Base-by-base conservation (phyloP, 2,797 vertebrate genomes). In the Holocentrus rufus region DNA sequence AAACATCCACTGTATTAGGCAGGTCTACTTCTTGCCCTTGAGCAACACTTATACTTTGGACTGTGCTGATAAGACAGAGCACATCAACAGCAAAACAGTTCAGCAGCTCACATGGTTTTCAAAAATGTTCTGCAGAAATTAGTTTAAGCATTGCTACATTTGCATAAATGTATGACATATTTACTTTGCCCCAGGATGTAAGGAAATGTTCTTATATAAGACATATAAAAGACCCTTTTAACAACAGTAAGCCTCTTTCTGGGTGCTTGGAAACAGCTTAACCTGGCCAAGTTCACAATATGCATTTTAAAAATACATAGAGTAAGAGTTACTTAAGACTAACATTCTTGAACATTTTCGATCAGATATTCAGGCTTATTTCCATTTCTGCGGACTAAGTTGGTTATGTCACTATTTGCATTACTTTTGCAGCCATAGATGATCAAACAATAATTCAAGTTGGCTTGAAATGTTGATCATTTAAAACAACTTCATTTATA, bases 41-140 rank as follows among this genome's bases (percentile, higher is more conserved):
- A 36, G 23, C 11, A 34, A 44, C 25, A 65, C 31, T 47, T 18
- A 64, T 6, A 81, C 84, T 88, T 88, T 88, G 85, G 69, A 85
- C 81, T 23, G 18, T 42, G 22, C 82, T 83, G 77, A 87, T 88
- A 85, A 88, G 50, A 67, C 54, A 42, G 31, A 61, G 10, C 27
- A 30, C 66, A 71, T 57, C 50, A 77, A 76, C 77, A 82, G 68
- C 49, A 71, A 69, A 65, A 36, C 34, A 31, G 17, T 44, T 46
- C 27, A 65, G 25, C 50, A 8, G 15, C 30, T 31, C 11, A 20
- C 30, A 7, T 31, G 36, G 17, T 49, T 50, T 11, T 39, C 10
- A 9, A 11, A 20, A 6, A 13, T 25, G 55, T 3, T 34, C 46
- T 69, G 44, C 10, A 50, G 46, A 52, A 44, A 44, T 44, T 44